Percentiles rank a stretch among this genome's conserved stretches.
Conservation (phyloP, 2,113 vertebrate genomes). For the Heptranchias perlo region DNA sequence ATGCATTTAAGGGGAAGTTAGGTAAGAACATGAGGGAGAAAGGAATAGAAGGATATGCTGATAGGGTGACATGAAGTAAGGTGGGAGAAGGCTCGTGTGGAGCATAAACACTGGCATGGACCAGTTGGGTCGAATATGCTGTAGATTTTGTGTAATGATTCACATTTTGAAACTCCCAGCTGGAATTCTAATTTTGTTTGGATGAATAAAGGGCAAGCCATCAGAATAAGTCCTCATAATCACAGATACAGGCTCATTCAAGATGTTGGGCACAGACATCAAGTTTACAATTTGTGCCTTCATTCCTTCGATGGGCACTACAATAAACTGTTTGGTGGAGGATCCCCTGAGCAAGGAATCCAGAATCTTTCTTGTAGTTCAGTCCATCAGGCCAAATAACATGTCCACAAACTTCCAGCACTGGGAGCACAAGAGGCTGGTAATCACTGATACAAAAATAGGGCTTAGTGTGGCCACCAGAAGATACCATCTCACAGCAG, state of each 20-base stretch:
- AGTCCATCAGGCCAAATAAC: neutral
- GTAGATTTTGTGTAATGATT: neutral
- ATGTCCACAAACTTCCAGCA: neutral
- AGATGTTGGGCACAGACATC: neutral
- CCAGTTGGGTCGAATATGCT: neutral
- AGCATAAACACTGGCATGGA: neutral
- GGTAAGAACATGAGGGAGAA: neutral
- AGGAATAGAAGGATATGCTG: neutral
- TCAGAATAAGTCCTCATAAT: neutral
- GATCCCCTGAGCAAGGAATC: neutral
- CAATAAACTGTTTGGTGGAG: neutral
- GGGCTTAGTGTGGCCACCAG: conserved; percentile 50
- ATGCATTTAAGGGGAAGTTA: neutral
- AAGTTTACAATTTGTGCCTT: neutral
- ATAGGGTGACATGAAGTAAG: neutral
- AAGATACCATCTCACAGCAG: conserved; percentile 82
- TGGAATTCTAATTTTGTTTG: neutral
- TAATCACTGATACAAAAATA: conserved; percentile 64
- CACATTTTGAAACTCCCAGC: too few species aligned
- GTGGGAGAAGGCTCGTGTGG: too few species aligned
- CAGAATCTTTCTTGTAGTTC: neutral
- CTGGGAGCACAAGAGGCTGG: conserved; percentile 42
- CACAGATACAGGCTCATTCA: neutral
- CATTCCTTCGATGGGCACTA: neutral
- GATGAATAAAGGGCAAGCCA: neutral